Percentiles rank a stretch among this genome's conserved stretches.
These are phyloP conservation scores for Lepidochrysops patricia DNA, from an alignment of 2,888 invertebrate genomes.

Conservation along the genomic window DNA sequence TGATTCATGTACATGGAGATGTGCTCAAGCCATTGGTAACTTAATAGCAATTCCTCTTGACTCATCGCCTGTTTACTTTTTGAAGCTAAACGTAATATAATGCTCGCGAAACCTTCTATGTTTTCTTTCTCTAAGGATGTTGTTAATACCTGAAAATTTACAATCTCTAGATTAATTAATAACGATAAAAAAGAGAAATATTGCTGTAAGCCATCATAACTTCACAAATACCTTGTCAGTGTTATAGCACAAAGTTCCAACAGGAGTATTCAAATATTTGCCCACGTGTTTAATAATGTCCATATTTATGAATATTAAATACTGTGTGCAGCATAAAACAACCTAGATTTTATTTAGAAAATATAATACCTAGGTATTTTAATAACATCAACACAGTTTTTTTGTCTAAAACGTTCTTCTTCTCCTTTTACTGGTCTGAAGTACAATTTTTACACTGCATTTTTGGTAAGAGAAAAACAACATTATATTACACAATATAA, in stretches of 20 bases:
- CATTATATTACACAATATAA: no score
- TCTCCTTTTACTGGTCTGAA: no score
- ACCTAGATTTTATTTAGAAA: not conserved
- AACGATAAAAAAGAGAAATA: not conserved
- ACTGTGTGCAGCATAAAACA: not conserved
- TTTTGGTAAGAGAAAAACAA: no score
- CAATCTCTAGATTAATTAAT: not conserved
- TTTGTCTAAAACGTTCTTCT: no score
- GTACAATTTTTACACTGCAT: no score
- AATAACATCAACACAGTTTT: no score
- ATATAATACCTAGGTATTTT: no score
- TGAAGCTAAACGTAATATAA: slow-evolving; percentile 58
- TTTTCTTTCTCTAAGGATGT: slow-evolving; percentile 55
- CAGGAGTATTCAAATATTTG: slow-evolving; percentile 65
- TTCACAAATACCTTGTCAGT: slow-evolving; percentile 59
- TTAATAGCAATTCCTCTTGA: slow-evolving; percentile 52
- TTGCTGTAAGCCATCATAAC: not conserved
- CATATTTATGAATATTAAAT: slow-evolving; percentile 28
- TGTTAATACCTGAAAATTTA: slow-evolving; percentile 60
- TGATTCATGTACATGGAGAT: slow-evolving; percentile 72
- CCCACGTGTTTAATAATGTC: slow-evolving; percentile 67
- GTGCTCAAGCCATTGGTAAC: slow-evolving; percentile 81
- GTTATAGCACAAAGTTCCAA: slow-evolving; percentile 68
- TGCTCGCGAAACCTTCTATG: slow-evolving; percentile 68
- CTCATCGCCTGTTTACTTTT: slow-evolving; percentile 53